These are phyloP conservation scores for Monoplex corrugatus DNA, from an alignment of 2,888 invertebrate species.

Conservation along the genomic window DNA sequence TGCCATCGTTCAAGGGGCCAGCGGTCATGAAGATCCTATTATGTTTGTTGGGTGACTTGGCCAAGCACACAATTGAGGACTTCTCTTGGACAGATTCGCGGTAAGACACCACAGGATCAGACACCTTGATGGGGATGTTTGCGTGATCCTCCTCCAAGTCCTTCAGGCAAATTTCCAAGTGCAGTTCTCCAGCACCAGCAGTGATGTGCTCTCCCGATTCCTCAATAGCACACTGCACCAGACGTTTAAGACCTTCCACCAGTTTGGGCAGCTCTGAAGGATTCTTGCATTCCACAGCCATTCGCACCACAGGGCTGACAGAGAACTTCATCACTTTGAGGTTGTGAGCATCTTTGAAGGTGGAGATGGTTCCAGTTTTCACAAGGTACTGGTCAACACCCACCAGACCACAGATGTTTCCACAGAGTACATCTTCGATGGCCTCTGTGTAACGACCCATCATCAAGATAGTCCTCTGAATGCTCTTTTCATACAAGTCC, in stretches of 20 bases:
- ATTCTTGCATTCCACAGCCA: constrained; percentile 99
- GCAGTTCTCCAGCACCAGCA: constrained; percentile 99
- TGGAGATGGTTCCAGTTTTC: constrained; percentile 99
- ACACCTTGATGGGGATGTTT: constrained; percentile 96
- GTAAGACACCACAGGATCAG: constrained; percentile 95
- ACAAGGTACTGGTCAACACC: constrained; percentile 99
- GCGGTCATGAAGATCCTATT: constrained; percentile 98
- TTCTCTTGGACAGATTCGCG: constrained; percentile 97
- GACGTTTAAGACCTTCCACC: constrained; percentile 98
- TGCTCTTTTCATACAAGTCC: constrained; percentile 98
- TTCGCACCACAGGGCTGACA: constrained; percentile 99
- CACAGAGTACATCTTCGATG: constrained; percentile 99
- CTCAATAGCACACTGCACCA: constrained; percentile 98
- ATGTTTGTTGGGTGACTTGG: constrained; percentile 99
- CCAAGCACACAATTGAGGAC: constrained; percentile 96
- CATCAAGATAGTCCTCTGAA: constrained; percentile 99
- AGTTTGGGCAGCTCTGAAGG: constrained; percentile 99
- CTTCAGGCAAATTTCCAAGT: constrained; percentile 99
- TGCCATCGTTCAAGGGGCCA: constrained; percentile 96
- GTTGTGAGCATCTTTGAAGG: constrained; percentile 99
- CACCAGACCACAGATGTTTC: constrained; percentile 99
- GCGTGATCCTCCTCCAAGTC: constrained; percentile 99
- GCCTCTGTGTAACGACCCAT: constrained; percentile 99
- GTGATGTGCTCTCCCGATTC: constrained; percentile 99
- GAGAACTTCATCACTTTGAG: constrained; percentile 99